Evolutionary conservation across 1,140 invertebrate species (phyloP), one percentile per base, ranked within the genome.

Genomic region (Drosophila azteca): DNA sequence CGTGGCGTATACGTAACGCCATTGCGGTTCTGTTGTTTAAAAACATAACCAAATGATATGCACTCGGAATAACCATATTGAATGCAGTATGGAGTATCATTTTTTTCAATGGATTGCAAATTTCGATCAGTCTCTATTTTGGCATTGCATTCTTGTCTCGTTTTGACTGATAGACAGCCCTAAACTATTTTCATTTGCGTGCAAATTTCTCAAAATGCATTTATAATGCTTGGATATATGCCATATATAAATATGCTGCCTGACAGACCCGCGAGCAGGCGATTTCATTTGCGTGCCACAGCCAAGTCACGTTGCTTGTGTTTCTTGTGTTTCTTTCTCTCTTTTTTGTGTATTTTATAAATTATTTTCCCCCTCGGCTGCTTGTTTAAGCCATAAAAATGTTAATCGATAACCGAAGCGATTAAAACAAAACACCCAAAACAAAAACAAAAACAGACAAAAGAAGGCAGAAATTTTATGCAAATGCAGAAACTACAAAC

Each of bases 241-340:
- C 54, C 54, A 68, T 67, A 57, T 71, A 81, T 68, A 49, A 35
- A 39, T 62, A 44, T 15, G 15, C 15, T 46, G 43, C 52, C 43
- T 46, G 61, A 63, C 22, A 69, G 54, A 63, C 24, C 52, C 39
- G n/a, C 35, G 50, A 65, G 41, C 50, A 64, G 48, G 58, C 58
- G 53, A 72, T 81, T 79, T 72, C 43, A 66, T 62, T 82, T 81
- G 79, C 79, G 74, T 82, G 79, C 54, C 64, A 65, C 44, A 55
- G 49, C 63, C 78, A 73, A 85, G 61, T 80, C 77, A 84, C 64
- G 68, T 62, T 79, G 62, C 24, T 74, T 83, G 84, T 60, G 84
- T 63, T 66, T 74, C 48, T 63, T 55, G 59, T 66, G 64, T 70
- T 61, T 41, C 69, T n/a, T n/a, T n/a, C n/a, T n/a, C n/a, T n/a